Conservation (phyloP, 2,888 invertebrate genomes). For the Electrophaes corylata region DNA sequence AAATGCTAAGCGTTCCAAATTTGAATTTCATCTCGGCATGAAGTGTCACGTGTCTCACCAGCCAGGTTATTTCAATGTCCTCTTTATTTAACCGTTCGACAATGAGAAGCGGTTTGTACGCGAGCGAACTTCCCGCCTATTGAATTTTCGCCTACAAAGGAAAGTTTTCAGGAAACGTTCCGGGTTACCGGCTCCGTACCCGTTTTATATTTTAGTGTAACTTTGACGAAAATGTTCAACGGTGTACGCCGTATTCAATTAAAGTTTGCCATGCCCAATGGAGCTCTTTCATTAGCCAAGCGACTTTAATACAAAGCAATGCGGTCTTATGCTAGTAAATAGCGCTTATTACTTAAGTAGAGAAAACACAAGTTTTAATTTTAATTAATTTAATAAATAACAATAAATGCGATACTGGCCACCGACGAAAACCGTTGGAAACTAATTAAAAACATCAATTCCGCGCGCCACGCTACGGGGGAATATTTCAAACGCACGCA, state of each 20-base stretch:
- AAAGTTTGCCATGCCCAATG: slow-evolving; percentile 50
- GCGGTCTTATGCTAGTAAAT: slow-evolving; percentile 30
- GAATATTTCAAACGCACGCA: slow-evolving; percentile 80
- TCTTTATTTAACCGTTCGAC: slow-evolving; percentile 57
- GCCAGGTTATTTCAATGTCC: slow-evolving; percentile 52
- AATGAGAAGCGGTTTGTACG: slow-evolving; percentile 57
- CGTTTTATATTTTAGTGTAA: slow-evolving; percentile 70
- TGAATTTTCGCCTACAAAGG: slow-evolving; percentile 77
- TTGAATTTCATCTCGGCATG: slow-evolving; percentile 24
- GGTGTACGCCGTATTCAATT: slow-evolving; percentile 59
- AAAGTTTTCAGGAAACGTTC: slow-evolving; percentile 77
- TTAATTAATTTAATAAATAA: slow-evolving; percentile 60
- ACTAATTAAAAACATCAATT: slow-evolving; percentile 85
- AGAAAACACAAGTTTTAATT: slow-evolving; percentile 34
- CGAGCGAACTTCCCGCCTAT: slow-evolving; percentile 70
- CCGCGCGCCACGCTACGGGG: slow-evolving; percentile 70
- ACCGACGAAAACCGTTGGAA: slow-evolving; percentile 79
- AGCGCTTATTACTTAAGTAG: slow-evolving; percentile 30
- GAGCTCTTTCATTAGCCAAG: slow-evolving; percentile 31
- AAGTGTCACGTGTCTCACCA: slow-evolving; percentile 39
- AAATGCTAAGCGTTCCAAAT: slow-evolving; percentile 37
- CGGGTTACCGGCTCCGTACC: slow-evolving; percentile 64
- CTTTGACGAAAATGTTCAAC: slow-evolving; percentile 66
- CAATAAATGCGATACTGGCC: slow-evolving; percentile 69
- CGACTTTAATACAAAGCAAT: slow-evolving; percentile 27